Conservation (phyloP, 2,113 vertebrate genomes). For the Thunnus thynnus region DNA sequence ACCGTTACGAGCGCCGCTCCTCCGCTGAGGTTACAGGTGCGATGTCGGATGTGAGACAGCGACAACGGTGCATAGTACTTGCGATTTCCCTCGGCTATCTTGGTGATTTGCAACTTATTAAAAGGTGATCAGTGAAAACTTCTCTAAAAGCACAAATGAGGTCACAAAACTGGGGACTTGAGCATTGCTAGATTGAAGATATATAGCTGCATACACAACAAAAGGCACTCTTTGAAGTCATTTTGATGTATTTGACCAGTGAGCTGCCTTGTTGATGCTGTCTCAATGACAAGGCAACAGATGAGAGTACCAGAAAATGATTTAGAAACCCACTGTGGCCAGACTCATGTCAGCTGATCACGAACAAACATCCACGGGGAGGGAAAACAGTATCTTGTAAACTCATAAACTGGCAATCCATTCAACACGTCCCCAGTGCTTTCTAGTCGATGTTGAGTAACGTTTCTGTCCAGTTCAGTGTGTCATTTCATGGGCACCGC, state of each 20-base stretch:
- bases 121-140: slow-evolving; percentile 46
- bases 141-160: slow-evolving; percentile 43
- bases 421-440: slow-evolving; percentile 27
- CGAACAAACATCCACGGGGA: slow-evolving; percentile 35
- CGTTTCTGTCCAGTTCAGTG: slow-evolving; percentile 49
- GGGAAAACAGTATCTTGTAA: slow-evolving; percentile 36
- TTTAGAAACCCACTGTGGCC: slow-evolving; percentile 38
- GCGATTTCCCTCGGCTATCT: slow-evolving; percentile 31
- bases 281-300: slow-evolving; percentile 54
- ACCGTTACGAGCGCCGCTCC: slow-evolving; percentile 56
- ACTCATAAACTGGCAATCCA: slow-evolving; percentile 37
- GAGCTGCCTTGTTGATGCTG: slow-evolving; percentile 39
- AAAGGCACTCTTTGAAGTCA: slow-evolving; percentile 81
- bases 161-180: slow-evolving; percentile 45
- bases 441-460: slow-evolving; percentile 40
- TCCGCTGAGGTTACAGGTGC: slow-evolving; percentile 65
- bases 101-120: slow-evolving; percentile 45
- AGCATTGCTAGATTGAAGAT: slow-evolving; percentile 33
- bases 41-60: slow-evolving; percentile 45
- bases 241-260: slow-evolving; percentile 61
- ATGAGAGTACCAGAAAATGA: slow-evolving; percentile 10
- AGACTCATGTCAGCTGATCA: slow-evolving; percentile 24
- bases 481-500: slow-evolving; percentile 43
- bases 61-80: slow-evolving; percentile 80
- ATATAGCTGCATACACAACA: slow-evolving; percentile 50